Conservation (phyloP, 2,113 vertebrate species). For the Cyanoderma ruficeps region DNA sequence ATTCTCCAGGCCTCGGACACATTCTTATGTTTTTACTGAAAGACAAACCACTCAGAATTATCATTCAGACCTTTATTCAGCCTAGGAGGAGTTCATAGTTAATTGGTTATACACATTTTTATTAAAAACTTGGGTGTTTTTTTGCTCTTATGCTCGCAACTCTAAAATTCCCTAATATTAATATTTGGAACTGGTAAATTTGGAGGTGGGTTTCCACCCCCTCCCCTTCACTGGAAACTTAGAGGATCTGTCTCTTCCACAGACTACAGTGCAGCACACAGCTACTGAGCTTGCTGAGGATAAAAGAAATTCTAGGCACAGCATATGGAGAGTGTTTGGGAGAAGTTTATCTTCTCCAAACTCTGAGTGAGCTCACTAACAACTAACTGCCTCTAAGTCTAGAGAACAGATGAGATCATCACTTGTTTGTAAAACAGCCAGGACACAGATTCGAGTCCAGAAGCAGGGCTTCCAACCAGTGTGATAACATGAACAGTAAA, state of each 20-base stretch:
- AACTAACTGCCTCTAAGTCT: not conserved
- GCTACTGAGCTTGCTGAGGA: not conserved
- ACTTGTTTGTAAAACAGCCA: not conserved
- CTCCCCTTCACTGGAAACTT: not conserved
- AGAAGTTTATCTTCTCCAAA: slow-evolving; percentile 4
- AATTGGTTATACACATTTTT: not conserved
- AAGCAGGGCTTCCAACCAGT: not conserved
- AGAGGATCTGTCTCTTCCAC: not conserved
- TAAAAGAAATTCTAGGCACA: not conserved
- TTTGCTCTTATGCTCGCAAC: not conserved
- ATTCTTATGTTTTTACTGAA: not conserved
- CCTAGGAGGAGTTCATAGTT: not conserved
- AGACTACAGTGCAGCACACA: not conserved
- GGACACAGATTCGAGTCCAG: not conserved
- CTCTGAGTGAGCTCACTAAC: not conserved
- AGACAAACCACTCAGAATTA: not conserved
- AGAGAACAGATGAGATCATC: slow-evolving; percentile 20
- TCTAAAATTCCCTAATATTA: not conserved
- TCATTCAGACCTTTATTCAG: not conserved
- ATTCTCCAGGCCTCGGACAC: not conserved
- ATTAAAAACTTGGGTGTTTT: not conserved
- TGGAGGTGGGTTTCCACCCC: not conserved
- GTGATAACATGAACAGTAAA: not conserved
- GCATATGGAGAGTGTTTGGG: not conserved
- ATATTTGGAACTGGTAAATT: not conserved